Percentiles rank a stretch among this genome's conserved stretches.
Evolutionary conservation across 2,113 vertebrate genomes (phyloP).

Genomic region (Crotophaga sulcirostris): DNA sequence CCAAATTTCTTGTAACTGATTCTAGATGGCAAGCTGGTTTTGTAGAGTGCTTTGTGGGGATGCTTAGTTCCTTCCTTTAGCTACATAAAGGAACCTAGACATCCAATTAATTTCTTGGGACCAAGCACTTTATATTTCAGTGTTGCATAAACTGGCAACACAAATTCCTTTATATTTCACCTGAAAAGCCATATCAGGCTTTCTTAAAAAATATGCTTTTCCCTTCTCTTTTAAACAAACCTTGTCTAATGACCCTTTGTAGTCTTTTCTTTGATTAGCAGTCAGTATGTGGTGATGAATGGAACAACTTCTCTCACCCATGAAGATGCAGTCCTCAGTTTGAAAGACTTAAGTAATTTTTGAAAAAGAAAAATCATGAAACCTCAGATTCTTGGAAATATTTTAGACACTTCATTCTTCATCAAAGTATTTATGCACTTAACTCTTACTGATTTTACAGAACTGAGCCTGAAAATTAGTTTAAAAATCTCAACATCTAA

Average conservation of each 20-base stretch:
- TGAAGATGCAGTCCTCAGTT: not conserved
- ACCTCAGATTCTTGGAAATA: not conserved
- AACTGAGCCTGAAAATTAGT: not conserved
- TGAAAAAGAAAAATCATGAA: not conserved
- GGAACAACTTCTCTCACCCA: not conserved
- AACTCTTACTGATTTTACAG: not conserved
- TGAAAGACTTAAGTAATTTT: not conserved
- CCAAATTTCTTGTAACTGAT: not conserved
- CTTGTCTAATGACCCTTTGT: not conserved
- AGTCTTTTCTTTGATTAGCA: not conserved
- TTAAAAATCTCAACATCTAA: not conserved
- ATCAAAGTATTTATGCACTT: not conserved
- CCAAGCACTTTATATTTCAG: not conserved
- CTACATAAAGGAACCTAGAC: not conserved
- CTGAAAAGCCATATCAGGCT: not conserved
- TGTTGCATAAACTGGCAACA: not conserved
- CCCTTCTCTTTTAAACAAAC: not conserved
- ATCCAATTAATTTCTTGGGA: not conserved
- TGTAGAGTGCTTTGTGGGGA: not conserved
- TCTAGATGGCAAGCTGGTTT: not conserved
- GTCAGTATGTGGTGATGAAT: not conserved
- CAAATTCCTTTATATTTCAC: not conserved
- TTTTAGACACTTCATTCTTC: not conserved
- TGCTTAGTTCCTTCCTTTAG: not conserved
- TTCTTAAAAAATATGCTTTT: not conserved